Evolutionary conservation across 2,113 vertebrate species (phyloP).

Genomic region (Riparia riparia): DNA sequence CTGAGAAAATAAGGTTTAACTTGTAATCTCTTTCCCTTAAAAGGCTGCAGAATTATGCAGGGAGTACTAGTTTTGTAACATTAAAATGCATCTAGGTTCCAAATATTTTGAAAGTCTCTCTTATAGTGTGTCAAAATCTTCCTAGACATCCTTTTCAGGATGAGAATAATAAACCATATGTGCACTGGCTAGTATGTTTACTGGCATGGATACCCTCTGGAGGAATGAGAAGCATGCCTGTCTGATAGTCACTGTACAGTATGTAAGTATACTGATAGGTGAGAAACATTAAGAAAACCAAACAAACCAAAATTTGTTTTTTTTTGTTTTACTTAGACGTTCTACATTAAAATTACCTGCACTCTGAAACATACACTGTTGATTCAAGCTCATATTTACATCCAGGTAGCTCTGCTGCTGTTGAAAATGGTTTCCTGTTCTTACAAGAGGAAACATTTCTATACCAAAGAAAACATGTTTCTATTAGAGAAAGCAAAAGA

Average conservation of each 20-base stretch:
- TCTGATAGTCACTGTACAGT: not conserved
- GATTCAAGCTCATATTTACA: not conserved
- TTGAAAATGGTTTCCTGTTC: not conserved
- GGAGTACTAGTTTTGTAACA: not conserved
- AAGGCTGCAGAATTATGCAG: not conserved
- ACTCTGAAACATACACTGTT: not conserved
- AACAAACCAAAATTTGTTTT: not conserved
- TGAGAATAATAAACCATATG: not conserved
- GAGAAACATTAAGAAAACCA: not conserved
- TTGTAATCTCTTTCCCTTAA: not conserved
- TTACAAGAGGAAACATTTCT: not conserved
- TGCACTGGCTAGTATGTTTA: not conserved
- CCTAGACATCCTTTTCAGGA: not conserved
- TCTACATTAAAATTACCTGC: not conserved
- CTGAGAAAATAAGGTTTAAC: not conserved
- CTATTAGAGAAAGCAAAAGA: not conserved
- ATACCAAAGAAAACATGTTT: not conserved
- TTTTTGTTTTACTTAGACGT: not conserved
- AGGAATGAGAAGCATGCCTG: not conserved
- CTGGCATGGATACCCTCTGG: not conserved
- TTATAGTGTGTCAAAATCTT: not conserved
- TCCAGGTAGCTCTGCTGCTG: not conserved
- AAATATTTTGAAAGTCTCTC: not conserved
- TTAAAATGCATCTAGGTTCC: not conserved
- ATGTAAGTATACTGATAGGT: not conserved